Evolutionary conservation across 2,888 invertebrate species (phyloP).

Genomic region (Dolichopus griseipennis): DNA sequence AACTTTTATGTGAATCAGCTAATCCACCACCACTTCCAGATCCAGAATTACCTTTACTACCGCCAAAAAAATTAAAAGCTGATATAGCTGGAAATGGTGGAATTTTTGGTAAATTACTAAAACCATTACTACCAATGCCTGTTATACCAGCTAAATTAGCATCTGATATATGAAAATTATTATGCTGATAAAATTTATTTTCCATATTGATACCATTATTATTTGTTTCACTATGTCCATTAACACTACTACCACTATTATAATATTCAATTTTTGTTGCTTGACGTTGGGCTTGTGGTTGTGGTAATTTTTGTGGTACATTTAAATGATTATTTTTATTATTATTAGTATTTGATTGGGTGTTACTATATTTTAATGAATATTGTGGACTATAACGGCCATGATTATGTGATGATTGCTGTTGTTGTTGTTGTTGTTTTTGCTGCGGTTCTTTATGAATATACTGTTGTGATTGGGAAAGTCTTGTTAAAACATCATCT

Average conservation of each 20-base stretch:
- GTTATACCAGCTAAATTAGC: not conserved
- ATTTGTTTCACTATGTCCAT: not conserved
- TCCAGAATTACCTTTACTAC: not conserved
- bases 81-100: slow-evolving; percentile 6
- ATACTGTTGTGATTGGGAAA: not conserved
- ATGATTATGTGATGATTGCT: slow-evolving; percentile 12
- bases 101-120: slow-evolving; percentile 17
- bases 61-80: slow-evolving; percentile 7
- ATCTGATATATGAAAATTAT: slow-evolving; percentile 2
- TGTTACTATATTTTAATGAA: not conserved
- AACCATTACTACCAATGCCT: not conserved
- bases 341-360: not conserved
- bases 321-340: not conserved
- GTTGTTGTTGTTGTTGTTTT: slow-evolving; percentile 12
- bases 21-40: not conserved
- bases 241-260: slow-evolving; percentile 2
- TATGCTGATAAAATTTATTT: not conserved
- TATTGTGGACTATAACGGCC: not conserved
- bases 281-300: slow-evolving; percentile 10
- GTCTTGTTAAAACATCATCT: not conserved
- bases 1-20: slow-evolving; percentile 33
- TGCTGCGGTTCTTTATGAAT: slow-evolving; percentile 20
- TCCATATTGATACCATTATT: not conserved
- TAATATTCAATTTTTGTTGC: slow-evolving; percentile 5
- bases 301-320: not conserved